phyloP scores from a whole-genome alignment of 1,140 invertebrate genomes.

The Papilio glaucus region DNA sequence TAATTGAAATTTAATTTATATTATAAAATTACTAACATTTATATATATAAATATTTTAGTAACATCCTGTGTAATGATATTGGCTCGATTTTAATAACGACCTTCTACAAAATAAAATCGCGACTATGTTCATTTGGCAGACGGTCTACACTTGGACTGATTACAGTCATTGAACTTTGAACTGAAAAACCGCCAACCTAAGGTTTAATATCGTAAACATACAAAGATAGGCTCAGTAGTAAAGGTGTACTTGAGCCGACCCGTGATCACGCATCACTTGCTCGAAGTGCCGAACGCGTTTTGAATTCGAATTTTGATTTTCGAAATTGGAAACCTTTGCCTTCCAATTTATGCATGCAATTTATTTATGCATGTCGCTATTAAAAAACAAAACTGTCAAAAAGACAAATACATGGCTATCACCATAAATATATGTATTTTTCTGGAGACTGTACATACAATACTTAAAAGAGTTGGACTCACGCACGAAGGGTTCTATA shows the following conservation, averaged over 20 bases:
- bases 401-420: too few species aligned
- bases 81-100: conserved; percentile 74
- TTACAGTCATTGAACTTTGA: conserved; percentile 24
- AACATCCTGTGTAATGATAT: conserved; percentile 71
- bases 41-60: conserved; percentile 36
- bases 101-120: conserved; percentile 68
- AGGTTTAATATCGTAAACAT: conserved; percentile 44
- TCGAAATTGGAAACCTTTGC: conserved; percentile 52
- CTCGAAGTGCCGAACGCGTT: conserved; percentile 53
- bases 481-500: too few species aligned
- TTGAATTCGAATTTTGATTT: conserved; percentile 62
- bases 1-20: too few species aligned
- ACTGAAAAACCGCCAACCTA: conserved; percentile 40
- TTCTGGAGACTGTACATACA: too few species aligned
- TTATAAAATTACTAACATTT: conserved; percentile 14
- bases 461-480: too few species aligned
- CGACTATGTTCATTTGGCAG: conserved; percentile 76
- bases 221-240: conserved; percentile 44
- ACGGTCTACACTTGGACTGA: conserved; percentile 56
- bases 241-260: conserved; percentile 63
- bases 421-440: too few species aligned
- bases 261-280: conserved; percentile 81
- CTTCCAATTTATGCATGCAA: conserved; percentile 17
- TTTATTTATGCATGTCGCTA: too few species aligned
- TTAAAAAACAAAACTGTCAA: too few species aligned